Base-by-base conservation (phyloP, 2,888 invertebrate genomes). In the Galeruca laticollis region DNA sequence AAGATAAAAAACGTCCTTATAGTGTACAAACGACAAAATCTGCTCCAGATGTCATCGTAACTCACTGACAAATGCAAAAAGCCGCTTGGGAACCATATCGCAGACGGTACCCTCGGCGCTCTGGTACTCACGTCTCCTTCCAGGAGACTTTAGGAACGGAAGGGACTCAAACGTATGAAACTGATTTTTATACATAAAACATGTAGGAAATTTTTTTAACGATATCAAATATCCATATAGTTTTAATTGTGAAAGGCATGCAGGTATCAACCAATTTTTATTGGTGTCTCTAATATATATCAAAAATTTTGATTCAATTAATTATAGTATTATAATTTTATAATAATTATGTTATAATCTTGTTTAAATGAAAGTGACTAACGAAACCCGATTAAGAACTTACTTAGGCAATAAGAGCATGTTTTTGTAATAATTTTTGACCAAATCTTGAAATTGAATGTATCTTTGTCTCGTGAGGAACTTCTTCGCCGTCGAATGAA, bases 21-120 rank as follows among this genome's bases (percentile, higher is more conserved):
- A 93, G 94, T 86, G 91, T 91, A 69, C 92, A 95, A 83, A 94
- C 95, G 68, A 94, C 94, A 69, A 94, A 95, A 81, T 95, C 95
- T 68, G 95, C 95, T 1, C 95, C 95, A 60, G 96, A 96, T 85
- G 95, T 96, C 80, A 94, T 96, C 82, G 95, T 95, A 80, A 92
- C 92, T 73, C 92, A 92, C 90, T 92, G 91, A 92, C 91, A 89
- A 79, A 85, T 86, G 86, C 79, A 91, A 89, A 88, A 89, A 88
- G 91, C 90, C 89, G 89, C 88, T 83, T 89, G 89, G 89, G 88
- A 89, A 82, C 89, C 89, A 70, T 89, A 89, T 83, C 87, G 86
- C 78, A 83, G 89, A 79, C 85, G 89, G 77, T 86, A 87, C 83
- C 89, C 89, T 81, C 88, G 88, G 83, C 87, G 84, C 57, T 40